Percentiles rank a stretch among this genome's conserved stretches.
These are phyloP conservation scores for Paradisaea rubra DNA, from an alignment of 2,113 vertebrate genomes.

Conservation along the genomic window DNA sequence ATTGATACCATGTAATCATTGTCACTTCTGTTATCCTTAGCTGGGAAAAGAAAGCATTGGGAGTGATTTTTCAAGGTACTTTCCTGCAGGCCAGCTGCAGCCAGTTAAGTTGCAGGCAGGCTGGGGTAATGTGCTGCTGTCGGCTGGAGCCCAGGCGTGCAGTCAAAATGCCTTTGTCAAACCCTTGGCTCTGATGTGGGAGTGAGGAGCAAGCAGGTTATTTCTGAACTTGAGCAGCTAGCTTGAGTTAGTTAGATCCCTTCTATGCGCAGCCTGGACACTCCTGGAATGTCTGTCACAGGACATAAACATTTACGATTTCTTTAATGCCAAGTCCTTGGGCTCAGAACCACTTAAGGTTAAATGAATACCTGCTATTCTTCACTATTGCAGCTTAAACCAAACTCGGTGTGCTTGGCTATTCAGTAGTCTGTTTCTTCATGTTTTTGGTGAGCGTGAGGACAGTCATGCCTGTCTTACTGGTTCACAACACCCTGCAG, in stretches of 20 bases:
- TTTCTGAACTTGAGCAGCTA: constrained; percentile 13
- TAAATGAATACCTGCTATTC: constrained; percentile 26
- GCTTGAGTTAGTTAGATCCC: not conserved
- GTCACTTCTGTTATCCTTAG: not conserved
- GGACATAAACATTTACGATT: constrained; percentile 14
- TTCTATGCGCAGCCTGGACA: not conserved
- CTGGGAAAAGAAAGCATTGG: not conserved
- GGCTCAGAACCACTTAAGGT: not conserved
- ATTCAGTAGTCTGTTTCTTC: not conserved
- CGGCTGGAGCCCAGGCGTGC: not conserved
- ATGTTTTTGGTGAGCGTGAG: not conserved
- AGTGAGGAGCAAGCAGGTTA: constrained; percentile 4
- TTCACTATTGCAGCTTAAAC: not conserved
- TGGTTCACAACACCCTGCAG: not conserved
- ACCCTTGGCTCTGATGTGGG: not conserved
- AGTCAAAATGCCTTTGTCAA: constrained; percentile 37
- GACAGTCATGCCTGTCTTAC: not conserved
- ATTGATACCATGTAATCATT: not conserved
- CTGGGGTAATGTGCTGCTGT: not conserved
- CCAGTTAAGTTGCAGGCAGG: not conserved
- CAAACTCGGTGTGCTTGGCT: not conserved
- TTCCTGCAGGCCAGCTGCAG: not conserved
- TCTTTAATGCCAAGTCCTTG: not conserved
- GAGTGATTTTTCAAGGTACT: not conserved
- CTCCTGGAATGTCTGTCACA: constrained; percentile 13